Percentiles rank a stretch among this genome's conserved stretches.
These are phyloP conservation scores for Podabrus alpinus DNA, from an alignment of 2,888 invertebrate species.

Conservation along the genomic window DNA sequence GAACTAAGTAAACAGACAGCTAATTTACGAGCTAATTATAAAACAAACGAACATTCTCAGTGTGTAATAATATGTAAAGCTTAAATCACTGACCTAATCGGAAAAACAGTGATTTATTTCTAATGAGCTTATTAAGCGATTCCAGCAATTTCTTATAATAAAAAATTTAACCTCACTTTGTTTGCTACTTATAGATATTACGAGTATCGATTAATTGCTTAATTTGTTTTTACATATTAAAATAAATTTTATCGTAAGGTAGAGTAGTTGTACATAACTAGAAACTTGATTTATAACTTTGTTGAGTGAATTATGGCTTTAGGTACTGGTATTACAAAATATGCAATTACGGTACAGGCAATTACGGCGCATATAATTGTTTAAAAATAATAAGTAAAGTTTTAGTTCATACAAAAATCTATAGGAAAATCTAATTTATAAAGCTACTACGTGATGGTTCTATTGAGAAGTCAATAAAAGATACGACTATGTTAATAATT, in stretches of 20 bases:
- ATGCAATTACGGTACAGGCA: neutral
- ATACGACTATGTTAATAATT: constrained; percentile 18
- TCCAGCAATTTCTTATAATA: neutral
- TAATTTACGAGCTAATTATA: constrained; percentile 35
- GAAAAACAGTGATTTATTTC: constrained; percentile 36
- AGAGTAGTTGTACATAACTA: neutral
- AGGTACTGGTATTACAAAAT: neutral
- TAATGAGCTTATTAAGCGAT: constrained; percentile 36
- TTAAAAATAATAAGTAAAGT: neutral
- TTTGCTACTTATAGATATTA: neutral
- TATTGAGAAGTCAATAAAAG: neutral
- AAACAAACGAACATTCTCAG: constrained; percentile 38
- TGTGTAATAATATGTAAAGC: constrained; percentile 39
- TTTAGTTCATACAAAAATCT: neutral
- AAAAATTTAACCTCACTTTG: neutral
- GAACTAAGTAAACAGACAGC: constrained; percentile 29
- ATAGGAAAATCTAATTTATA: neutral
- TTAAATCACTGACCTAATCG: constrained; percentile 41
- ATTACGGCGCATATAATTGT: neutral
- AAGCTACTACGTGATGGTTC: neutral
- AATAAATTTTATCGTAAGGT: neutral
- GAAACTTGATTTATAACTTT: neutral
- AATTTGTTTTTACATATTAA: neutral
- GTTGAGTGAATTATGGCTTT: neutral
- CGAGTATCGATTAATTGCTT: neutral